phyloP scores from a whole-genome alignment of 2,888 invertebrate species.

The Agrilus cyanescens region DNA sequence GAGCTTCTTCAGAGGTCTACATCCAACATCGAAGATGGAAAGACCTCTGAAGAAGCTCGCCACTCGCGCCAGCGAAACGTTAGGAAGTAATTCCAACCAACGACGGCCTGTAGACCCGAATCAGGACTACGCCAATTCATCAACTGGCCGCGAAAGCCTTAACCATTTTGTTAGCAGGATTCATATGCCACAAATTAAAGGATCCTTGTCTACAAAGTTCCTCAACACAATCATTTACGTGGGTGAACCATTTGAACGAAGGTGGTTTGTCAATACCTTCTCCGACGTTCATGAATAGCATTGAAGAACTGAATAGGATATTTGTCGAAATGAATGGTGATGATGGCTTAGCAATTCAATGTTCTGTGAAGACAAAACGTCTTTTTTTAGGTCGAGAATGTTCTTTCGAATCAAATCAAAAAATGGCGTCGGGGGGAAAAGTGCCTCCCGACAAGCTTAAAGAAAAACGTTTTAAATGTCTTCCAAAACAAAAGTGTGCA shows the following conservation, averaged over 20 bases:
- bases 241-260: slow-evolving; percentile 7
- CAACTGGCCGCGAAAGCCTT: no score
- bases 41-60: no score
- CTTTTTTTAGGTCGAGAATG: slow-evolving; percentile 7
- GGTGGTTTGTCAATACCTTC: slow-evolving; percentile 4
- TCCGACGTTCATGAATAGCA: slow-evolving; percentile 1
- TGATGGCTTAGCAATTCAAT: neutral
- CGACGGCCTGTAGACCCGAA: no score
- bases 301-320: slow-evolving; percentile 4
- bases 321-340: slow-evolving; percentile 4
- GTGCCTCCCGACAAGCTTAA: no score
- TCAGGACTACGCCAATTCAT: no score
- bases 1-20: no score
- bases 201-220: neutral
- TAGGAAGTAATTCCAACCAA: no score
- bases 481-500: no score
- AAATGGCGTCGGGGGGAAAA: no score
- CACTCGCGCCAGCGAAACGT: no score
- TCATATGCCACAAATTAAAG: slow-evolving; percentile 1
- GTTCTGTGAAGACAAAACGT: slow-evolving; percentile 4
- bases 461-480: no score
- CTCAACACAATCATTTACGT: slow-evolving; percentile 4
- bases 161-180: neutral
- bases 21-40: no score
- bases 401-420: slow-evolving; percentile 6